Percentiles rank a stretch among this genome's conserved stretches.
These are phyloP conservation scores for Calyptommatus sinebrachiatus DNA, from an alignment of 2,113 vertebrate species.

Conservation along the genomic window DNA sequence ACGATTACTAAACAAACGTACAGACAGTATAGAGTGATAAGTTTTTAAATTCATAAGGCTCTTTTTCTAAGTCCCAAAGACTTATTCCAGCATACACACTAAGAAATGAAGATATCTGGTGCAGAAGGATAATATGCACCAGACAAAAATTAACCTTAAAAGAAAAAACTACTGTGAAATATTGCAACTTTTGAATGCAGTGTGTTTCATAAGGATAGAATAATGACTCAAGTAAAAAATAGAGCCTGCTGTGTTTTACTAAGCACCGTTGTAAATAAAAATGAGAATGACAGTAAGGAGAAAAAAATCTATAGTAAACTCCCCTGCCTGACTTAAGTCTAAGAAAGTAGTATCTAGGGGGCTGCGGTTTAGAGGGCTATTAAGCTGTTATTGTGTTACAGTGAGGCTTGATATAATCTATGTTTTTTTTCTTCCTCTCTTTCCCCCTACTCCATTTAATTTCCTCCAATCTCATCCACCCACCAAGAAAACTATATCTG, in stretches of 20 bases:
- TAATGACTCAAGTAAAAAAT: slow-evolving; percentile 14
- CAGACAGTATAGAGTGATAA: no score
- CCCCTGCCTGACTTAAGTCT: slow-evolving; percentile 2
- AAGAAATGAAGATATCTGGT: no score
- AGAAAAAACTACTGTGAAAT: background rate
- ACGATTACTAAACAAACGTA: no score
- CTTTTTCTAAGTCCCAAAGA: no score
- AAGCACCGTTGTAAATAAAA: slow-evolving; percentile 33
- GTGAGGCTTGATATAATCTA: slow-evolving; percentile 5
- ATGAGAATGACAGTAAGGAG: background rate
- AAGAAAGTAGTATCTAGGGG: background rate
- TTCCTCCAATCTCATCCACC: background rate
- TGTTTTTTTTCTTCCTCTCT: slow-evolving; percentile 10
- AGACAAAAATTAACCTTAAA: no score
- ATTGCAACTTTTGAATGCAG: background rate
- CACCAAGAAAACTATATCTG: background rate
- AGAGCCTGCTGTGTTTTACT: background rate
- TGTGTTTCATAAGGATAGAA: background rate
- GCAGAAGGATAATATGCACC: no score
- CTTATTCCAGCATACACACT: no score
- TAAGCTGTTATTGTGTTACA: slow-evolving; percentile 13
- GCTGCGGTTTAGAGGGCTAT: background rate
- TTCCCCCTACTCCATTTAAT: background rate
- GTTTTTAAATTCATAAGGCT: no score
- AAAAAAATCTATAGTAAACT: slow-evolving; percentile 3